Evolutionary conservation across 2,113 vertebrate genomes (phyloP).

Genomic region (Anolis sagrei): DNA sequence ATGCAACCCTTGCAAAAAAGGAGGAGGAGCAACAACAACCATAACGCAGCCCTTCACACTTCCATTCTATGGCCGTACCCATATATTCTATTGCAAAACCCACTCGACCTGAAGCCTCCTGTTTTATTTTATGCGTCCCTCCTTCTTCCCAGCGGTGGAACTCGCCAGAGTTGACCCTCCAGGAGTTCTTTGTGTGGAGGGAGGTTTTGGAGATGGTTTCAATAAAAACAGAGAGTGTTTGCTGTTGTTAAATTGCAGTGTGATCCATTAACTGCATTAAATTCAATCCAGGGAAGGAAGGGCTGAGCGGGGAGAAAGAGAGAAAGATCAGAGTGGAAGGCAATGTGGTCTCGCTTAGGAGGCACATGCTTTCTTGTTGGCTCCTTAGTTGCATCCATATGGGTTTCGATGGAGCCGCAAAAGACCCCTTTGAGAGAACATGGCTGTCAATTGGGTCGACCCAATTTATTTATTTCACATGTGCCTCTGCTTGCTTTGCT

Average conservation of each 20-base stretch:
- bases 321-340: conserved; percentile 61
- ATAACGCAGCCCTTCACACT: neutral
- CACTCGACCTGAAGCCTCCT: too few species aligned
- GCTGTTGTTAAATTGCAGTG: conserved; percentile 70
- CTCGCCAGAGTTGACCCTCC: conserved; percentile 62
- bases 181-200: conserved; percentile 62
- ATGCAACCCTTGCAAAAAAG: too few species aligned
- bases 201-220: conserved; percentile 71
- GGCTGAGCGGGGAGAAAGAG: too few species aligned
- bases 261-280: conserved; percentile 74
- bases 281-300: conserved; percentile 56
- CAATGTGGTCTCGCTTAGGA: conserved; percentile 61
- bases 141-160: conserved; percentile 65
- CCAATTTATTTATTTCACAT: too few species aligned
- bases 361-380: conserved; percentile 43
- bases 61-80: neutral
- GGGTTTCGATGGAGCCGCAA: conserved; percentile 2
- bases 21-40: neutral
- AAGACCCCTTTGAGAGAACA: neutral
- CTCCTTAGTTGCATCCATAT: conserved; percentile 21
- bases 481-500: neutral
- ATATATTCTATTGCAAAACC: neutral
- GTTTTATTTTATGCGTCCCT: conserved; percentile 53
- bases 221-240: conserved; percentile 73
- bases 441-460: neutral